These are phyloP conservation scores for Xenopus tropicalis DNA, from an alignment of 2,113 vertebrate genomes.

Conservation along the genomic window DNA sequence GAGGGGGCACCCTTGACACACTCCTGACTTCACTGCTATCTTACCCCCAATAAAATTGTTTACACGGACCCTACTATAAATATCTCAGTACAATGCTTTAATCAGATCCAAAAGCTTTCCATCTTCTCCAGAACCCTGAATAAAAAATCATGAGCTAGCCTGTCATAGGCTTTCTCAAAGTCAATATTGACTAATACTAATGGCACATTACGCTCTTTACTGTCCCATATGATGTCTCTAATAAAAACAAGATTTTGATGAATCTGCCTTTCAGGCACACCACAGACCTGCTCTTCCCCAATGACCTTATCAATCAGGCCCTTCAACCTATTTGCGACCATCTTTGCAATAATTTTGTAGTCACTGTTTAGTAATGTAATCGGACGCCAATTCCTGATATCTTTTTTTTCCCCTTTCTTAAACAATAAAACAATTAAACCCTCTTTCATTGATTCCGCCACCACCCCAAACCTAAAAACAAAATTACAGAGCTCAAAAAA, in stretches of 20 bases:
- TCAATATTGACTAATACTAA: not conserved
- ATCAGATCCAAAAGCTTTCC: not conserved
- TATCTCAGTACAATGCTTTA: not conserved
- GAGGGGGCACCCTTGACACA: not conserved
- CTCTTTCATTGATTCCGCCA: not conserved
- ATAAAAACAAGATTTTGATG: not conserved
- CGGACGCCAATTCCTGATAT: not conserved
- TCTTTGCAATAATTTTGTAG: not conserved
- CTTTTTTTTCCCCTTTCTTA: not conserved
- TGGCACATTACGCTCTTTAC: not conserved
- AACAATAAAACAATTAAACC: not conserved
- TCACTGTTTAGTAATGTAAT: not conserved
- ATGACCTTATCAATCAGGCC: not conserved
- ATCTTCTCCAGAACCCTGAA: not conserved
- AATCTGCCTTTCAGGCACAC: not conserved
- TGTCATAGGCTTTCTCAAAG: conserved; percentile 1
- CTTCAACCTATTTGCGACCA: not conserved
- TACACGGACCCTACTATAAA: not conserved
- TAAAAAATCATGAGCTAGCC: not conserved
- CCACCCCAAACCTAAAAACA: not conserved
- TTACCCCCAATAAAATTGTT: not conserved
- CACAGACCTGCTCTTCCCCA: not conserved
- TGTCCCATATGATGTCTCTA: not conserved
- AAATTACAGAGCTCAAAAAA: not conserved
- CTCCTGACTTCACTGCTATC: not conserved